Conservation (phyloP, 1,140 invertebrate species). For the Manduca sexta region DNA sequence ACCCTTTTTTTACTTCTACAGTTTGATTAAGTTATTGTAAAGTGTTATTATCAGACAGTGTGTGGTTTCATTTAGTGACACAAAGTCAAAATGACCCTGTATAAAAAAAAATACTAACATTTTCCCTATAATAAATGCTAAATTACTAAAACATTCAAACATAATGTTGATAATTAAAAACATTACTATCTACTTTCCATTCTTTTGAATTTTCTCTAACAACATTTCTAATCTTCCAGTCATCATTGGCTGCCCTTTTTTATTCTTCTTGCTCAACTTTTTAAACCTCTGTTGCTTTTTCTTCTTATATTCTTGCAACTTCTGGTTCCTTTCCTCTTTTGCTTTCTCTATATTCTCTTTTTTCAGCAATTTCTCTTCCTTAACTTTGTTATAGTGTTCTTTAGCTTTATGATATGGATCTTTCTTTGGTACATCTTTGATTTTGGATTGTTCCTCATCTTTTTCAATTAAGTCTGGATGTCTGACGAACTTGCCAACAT, state of each 20-base stretch:
- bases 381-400: constrained; percentile 70
- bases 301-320: constrained; percentile 78
- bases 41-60: too few relatives aligned
- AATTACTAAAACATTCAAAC: too few relatives aligned
- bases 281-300: constrained; percentile 79
- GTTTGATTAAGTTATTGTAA: too few relatives aligned
- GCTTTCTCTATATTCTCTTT: constrained; percentile 65
- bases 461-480: constrained; percentile 62
- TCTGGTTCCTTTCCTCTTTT: constrained; percentile 75
- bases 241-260: constrained; percentile 86
- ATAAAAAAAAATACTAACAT: too few relatives aligned
- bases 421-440: constrained; percentile 29
- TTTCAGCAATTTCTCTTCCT: constrained; percentile 74
- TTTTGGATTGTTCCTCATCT: constrained; percentile 19
- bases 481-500: constrained; percentile 50
- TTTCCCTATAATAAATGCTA: too few relatives aligned
- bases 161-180: too few relatives aligned
- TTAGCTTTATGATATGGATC: constrained; percentile 73
- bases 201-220: constrained; percentile 76
- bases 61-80: too few relatives aligned
- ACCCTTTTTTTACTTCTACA: too few relatives aligned
- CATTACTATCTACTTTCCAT: neutral
- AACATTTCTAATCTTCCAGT: constrained; percentile 81
- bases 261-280: constrained; percentile 81
- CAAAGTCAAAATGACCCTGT: too few relatives aligned